Percentiles rank a stretch among this genome's conserved stretches.
These are phyloP conservation scores for Lutjanus erythropterus DNA, from an alignment of 2,113 vertebrate species.

Conservation along the genomic window DNA sequence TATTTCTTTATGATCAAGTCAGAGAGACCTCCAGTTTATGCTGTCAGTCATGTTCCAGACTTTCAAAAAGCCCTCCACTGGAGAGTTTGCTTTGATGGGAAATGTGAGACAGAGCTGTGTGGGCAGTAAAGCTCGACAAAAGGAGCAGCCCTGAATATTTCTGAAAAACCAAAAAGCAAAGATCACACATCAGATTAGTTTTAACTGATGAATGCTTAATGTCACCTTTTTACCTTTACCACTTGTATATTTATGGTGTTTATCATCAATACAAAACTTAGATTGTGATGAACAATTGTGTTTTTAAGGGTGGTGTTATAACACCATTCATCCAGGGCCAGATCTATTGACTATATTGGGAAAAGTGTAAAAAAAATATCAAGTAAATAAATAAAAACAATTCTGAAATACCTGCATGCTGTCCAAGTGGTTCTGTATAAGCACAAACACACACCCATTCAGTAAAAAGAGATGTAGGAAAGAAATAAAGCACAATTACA, in stretches of 20 bases:
- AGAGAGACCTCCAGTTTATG: conserved; percentile 36
- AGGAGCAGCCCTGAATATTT: conserved; percentile 43
- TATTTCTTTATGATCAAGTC: conserved; percentile 67
- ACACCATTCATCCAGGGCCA: conserved; percentile 1
- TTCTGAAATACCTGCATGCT: conserved; percentile 98
- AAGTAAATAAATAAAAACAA: conserved; percentile 72
- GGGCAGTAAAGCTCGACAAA: conserved; percentile 41
- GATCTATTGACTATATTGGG: conserved; percentile 9
- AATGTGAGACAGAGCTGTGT: conserved; percentile 42
- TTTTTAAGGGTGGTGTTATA: conserved; percentile 23
- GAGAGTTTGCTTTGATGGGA: conserved; percentile 48
- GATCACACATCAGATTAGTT: conserved; percentile 28
- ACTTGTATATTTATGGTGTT: neutral
- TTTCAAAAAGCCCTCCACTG: conserved; percentile 37
- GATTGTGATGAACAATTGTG: neutral
- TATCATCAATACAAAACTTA: neutral
- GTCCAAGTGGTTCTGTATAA: conserved; percentile 97
- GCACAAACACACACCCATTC: conserved; percentile 88
- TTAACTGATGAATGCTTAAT: conserved; percentile 31
- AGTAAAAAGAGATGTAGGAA: conserved; percentile 85
- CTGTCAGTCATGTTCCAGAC: conserved; percentile 54
- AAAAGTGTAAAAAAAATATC: conserved; percentile 44
- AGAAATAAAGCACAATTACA: conserved; percentile 84
- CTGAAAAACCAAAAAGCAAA: conserved; percentile 53
- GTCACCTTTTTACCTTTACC: conserved; percentile 9